These are phyloP conservation scores for Siderastrea radians DNA, from an alignment of 92 coral and sea anemone species.

Conservation along the genomic window DNA sequence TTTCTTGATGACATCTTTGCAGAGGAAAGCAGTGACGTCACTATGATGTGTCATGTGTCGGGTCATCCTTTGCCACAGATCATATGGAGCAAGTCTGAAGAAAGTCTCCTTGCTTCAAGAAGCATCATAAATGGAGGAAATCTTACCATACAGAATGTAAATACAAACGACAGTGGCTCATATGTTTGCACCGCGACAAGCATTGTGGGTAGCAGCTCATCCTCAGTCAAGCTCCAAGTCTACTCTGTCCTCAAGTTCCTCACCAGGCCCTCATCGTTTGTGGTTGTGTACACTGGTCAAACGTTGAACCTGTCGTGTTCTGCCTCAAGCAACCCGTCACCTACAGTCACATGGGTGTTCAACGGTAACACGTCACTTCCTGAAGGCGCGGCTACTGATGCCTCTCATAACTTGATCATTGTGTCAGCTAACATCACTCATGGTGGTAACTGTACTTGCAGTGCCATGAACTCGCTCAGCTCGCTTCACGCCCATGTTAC, in stretches of 20 bases:
- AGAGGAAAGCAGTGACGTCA: background rate
- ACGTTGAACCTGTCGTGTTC: conserved; percentile 17
- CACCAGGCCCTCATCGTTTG: background rate
- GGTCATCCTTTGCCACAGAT: background rate
- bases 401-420: background rate
- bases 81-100: conserved; percentile 21
- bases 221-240: conserved; percentile 19
- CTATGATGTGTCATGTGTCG: conserved; percentile 2
- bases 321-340: background rate
- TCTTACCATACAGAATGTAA: conserved; percentile 19
- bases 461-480: too few species aligned
- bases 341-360: conserved; percentile 7
- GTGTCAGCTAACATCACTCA: background rate
- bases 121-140: background rate
- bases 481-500: background rate
- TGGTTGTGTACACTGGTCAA: background rate
- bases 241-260: background rate
- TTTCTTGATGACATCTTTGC: too few species aligned
- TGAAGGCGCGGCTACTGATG: background rate
- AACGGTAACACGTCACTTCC: conserved; percentile 11
- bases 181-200: conserved; percentile 47
- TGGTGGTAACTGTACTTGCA: conserved; percentile 5
- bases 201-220: background rate
- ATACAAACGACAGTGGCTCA: conserved; percentile 24
- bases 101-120: conserved; percentile 2